Percentiles rank a stretch among this genome's conserved stretches.
Conservation (phyloP, 2,797 vertebrate species). For the Protonibea diacanthus region DNA sequence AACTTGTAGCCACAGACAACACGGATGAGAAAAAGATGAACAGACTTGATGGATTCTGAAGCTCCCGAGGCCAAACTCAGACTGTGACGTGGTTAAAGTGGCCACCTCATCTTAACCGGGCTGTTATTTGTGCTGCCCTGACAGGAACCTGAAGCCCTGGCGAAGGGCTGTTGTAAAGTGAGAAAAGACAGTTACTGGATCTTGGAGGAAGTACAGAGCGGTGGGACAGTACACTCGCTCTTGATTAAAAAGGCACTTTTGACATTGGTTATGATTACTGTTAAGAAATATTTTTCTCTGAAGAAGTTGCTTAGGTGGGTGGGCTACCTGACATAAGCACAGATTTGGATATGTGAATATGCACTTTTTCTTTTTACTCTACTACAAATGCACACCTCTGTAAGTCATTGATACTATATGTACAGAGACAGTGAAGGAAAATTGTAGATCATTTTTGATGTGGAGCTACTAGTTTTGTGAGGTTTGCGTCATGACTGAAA, state of each 20-base stretch:
- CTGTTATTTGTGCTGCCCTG: slow-evolving; percentile 13
- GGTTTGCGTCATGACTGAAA: slow-evolving; percentile 72
- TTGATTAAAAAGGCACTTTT: slow-evolving; percentile 75
- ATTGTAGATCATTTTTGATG: slow-evolving; percentile 71
- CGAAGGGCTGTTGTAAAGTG: slow-evolving; percentile 29
- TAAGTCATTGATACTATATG: slow-evolving; percentile 64
- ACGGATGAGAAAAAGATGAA: slow-evolving; percentile 16
- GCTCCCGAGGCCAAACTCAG: slow-evolving; percentile 34
- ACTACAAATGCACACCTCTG: slow-evolving; percentile 69
- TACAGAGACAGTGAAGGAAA: slow-evolving; percentile 72
- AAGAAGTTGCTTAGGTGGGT: slow-evolving; percentile 61
- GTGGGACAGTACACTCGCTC: slow-evolving; percentile 43
- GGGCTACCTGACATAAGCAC: slow-evolving; percentile 67
- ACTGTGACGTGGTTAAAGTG: slow-evolving; percentile 19
- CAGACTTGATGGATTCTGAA: slow-evolving; percentile 33
- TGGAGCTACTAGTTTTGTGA: slow-evolving; percentile 71
- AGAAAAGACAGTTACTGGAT: slow-evolving; percentile 53
- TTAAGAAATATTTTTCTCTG: slow-evolving; percentile 65
- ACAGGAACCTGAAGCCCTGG: slow-evolving; percentile 30
- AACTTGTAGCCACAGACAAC: slow-evolving; percentile 35
- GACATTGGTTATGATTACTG: slow-evolving; percentile 74
- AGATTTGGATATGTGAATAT: slow-evolving; percentile 75
- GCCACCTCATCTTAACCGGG: slow-evolving; percentile 6
- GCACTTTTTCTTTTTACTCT: slow-evolving; percentile 76
- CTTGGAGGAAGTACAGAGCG: slow-evolving; percentile 53